A percentile compares a stretch with the other conserved stretches of the same genome.
Conservation (phyloP, 1,140 invertebrate species). For the Oppia nitens region DNA sequence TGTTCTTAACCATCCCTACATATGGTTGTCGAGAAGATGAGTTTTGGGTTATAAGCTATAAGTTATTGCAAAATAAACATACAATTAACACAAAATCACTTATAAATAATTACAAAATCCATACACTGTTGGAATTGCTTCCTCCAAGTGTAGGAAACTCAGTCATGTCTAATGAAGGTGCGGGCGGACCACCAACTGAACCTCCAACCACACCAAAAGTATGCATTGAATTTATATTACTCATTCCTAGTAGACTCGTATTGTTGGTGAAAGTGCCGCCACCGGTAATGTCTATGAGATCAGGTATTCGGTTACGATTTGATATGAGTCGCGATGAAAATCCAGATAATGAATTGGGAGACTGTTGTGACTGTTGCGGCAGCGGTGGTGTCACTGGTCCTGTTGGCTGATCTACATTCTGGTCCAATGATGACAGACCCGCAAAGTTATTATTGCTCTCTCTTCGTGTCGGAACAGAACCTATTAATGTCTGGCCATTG, state of each 20-base stretch:
- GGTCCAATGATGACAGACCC: not conserved
- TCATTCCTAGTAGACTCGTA: not conserved
- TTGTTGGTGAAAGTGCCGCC: not conserved
- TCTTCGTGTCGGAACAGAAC: not conserved
- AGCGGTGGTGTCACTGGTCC: not conserved
- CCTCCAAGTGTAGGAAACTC: conserved; percentile 18
- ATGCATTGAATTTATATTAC: not conserved
- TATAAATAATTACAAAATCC: not conserved
- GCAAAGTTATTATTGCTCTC: not conserved
- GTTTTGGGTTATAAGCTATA: not conserved
- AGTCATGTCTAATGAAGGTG: conserved; percentile 17
- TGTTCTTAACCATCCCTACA: conserved; percentile 89
- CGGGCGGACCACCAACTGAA: conserved; percentile 9
- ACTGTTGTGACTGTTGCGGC: conserved; percentile 1
- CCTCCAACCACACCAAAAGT: not conserved
- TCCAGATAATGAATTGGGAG: conserved; percentile 6
- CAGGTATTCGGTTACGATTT: not conserved
- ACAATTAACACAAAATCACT: not conserved
- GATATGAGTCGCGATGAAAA: not conserved
- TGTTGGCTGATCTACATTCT: not conserved
- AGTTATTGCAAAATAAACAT: not conserved
- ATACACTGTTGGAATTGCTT: not conserved
- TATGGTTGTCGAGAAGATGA: conserved; percentile 13
- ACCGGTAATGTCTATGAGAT: not conserved
- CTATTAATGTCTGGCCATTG: not conserved